Evolutionary conservation across 2,888 invertebrate species (phyloP).

Genomic region (Drosophila neutralis): DNA sequence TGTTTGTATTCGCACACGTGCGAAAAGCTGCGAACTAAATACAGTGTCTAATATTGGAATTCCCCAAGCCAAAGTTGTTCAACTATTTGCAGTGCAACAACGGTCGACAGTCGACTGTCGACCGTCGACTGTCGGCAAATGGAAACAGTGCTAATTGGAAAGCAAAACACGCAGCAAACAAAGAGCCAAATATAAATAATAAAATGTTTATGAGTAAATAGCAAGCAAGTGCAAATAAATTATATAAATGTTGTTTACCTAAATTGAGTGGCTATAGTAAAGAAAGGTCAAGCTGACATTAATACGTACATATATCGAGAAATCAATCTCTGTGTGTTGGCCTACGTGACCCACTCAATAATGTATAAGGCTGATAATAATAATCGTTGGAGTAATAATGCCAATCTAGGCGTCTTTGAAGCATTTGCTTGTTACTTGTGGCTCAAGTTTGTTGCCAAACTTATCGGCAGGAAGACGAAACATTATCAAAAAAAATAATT

Average conservation of each 20-base stretch:
- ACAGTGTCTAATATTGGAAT: constrained; percentile 11
- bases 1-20: constrained; percentile 51
- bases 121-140: constrained; percentile 14
- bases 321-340: background rate
- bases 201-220: constrained; percentile 28
- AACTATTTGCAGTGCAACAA: constrained; percentile 14
- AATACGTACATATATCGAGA: background rate
- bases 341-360: background rate
- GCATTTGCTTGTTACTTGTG: background rate
- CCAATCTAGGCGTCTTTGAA: background rate
- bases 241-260: constrained; percentile 20
- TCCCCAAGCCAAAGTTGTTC: constrained; percentile 15
- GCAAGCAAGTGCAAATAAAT: constrained; percentile 35
- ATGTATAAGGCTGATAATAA: background rate
- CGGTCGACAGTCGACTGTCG: constrained; percentile 1
- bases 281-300: background rate
- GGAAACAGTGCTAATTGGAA: constrained; percentile 62
- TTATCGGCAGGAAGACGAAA: background rate
- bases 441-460: background rate
- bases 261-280: constrained; percentile 1
- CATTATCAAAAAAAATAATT: background rate
- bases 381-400: background rate
- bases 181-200: constrained; percentile 24
- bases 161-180: constrained; percentile 56
- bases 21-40: constrained; percentile 34